phyloP scores from a whole-genome alignment of 2,797 vertebrate species.

The Lophius americanus region DNA sequence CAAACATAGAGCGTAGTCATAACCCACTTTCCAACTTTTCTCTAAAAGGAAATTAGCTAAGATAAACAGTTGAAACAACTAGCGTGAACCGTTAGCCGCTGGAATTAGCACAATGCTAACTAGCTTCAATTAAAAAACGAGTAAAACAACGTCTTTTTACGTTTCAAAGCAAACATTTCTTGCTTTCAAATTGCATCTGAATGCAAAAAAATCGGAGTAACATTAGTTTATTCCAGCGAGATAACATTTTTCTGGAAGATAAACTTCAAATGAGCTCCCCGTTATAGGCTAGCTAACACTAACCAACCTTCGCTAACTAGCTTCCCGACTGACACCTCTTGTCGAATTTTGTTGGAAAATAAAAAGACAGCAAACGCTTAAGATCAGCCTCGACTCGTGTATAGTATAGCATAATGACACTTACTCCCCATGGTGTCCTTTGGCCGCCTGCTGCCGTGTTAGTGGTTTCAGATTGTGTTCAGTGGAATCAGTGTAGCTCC shows the following conservation, averaged over 20 bases:
- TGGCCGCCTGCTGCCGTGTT: conserved; percentile 53
- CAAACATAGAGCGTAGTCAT: fast-evolving
- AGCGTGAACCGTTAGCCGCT: background rate
- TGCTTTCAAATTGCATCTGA: fast-evolving
- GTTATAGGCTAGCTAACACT: conserved; percentile 45
- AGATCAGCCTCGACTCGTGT: background rate
- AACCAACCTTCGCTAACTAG: conserved; percentile 62
- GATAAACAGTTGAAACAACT: background rate
- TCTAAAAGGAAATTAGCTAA: background rate
- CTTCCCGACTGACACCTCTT: conserved; percentile 15
- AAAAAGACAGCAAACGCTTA: background rate
- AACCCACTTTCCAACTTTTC: background rate
- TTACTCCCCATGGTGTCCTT: conserved; percentile 82
- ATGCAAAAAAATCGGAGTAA: fast-evolving
- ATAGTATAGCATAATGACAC: conserved; percentile 42
- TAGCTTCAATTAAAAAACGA: conserved; percentile 29
- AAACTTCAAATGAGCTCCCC: conserved; percentile 18
- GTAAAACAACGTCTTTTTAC: too few relatives aligned
- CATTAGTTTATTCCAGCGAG: background rate
- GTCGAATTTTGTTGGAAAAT: background rate
- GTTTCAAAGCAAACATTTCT: too few relatives aligned
- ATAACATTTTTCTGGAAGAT: background rate
- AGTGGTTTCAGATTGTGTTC: conserved; percentile 52
- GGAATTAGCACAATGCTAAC: conserved; percentile 52
- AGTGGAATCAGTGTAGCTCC: conserved; percentile 73